Evolutionary conservation across 2,113 vertebrate species (phyloP), one percentile per base, ranked within the genome.

Genomic region (Halichoerus grypus): DNA sequence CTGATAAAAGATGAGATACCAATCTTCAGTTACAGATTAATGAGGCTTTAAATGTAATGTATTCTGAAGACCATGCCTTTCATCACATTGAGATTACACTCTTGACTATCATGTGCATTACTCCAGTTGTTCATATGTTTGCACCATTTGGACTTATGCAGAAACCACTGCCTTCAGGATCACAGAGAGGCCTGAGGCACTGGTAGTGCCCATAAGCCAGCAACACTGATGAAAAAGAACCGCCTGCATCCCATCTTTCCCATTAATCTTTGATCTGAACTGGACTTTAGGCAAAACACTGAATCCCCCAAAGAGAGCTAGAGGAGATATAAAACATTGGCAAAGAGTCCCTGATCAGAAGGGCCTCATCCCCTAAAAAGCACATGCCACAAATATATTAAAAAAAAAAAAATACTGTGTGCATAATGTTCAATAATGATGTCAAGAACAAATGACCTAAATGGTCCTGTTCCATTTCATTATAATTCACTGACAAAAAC

Each of bases 381-480:
- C 81, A 65, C 53, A 88, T 88, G 65, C 91, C 91, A 92, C 94
- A 95, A 97, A 92, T 77, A 55, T 92, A 55, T 97, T 94, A 67
- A 67, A 71, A 77, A 86, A 96, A 91, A 74, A 91, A 88, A 90
- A 72, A 55, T 57, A 33, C 36, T 65, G 8, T 69, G 36, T 94
- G 69, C 39, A 24, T 72, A 67, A 86, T 82, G 85, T 33, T 96
- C 57, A 59, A 42, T 24, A 88, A 92, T 77, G 39, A 92, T 72
- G 39, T 88, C 85, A 81, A 81, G n/a, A 86, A 88, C 88, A 95
- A 94, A 94, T 97, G 46, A 88, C 76, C 79, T 93, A 94, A 95
- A 91, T 94, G 59, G n/a, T 71, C 15, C 80, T 87, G 24, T n/a
- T 95, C 86, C 9, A 33, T 82, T 94, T 88, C 53, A 51, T 74